phyloP scores from a whole-genome alignment of 2,113 vertebrate species.

The Phylloscopus whistleri region DNA sequence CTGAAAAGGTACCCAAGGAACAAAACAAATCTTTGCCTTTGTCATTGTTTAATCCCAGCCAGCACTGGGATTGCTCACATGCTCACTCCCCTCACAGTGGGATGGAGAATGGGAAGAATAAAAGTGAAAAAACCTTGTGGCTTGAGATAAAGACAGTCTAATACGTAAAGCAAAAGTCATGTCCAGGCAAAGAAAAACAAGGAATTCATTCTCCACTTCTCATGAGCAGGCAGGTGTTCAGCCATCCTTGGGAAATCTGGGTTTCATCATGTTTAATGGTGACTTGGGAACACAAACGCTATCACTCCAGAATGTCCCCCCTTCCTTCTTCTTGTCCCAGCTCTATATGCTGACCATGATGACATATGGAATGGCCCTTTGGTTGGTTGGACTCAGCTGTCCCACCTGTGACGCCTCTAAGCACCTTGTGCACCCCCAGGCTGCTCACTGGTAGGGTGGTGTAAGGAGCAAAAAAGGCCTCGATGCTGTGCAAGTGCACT shows the following conservation, averaged over 20 bases:
- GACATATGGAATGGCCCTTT: too few relatives aligned
- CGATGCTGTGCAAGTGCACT: not conserved
- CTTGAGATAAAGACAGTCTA: not conserved
- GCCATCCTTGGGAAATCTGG: not conserved
- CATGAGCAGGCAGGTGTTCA: not conserved
- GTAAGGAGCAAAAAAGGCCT: not conserved
- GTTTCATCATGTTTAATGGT: not conserved
- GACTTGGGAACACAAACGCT: rapidly evolving
- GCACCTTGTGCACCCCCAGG: not conserved
- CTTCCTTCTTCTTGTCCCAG: not conserved
- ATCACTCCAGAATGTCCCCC: not conserved
- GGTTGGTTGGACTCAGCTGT: not conserved
- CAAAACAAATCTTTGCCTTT: not conserved
- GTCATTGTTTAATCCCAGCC: not conserved
- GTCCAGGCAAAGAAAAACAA: not conserved
- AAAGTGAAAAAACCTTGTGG: not conserved
- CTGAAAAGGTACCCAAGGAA: not conserved
- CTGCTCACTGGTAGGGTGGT: not conserved
- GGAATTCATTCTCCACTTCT: not conserved
- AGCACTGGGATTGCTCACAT: too few relatives aligned
- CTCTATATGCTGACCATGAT: not conserved
- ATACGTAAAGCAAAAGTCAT: not conserved
- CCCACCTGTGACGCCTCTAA: not conserved
- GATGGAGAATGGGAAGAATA: not conserved
- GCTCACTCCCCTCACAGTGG: not conserved